Conservation (phyloP, 1,140 invertebrate species). For the Lucilia cuprina region DNA sequence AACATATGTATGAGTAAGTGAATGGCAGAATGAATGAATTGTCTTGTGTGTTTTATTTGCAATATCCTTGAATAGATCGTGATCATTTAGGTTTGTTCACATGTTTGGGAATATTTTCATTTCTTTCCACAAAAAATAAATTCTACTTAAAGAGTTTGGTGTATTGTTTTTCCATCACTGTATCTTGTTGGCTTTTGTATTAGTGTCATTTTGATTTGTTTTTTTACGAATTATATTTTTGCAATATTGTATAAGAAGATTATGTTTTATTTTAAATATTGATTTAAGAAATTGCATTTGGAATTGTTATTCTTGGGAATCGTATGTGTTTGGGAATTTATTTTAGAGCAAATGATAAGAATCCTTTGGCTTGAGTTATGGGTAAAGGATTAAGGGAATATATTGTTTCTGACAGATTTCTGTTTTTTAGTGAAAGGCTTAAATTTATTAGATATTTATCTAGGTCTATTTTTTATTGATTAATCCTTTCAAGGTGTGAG, state of each 20-base stretch:
- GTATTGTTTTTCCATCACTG: background rate
- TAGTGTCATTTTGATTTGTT: background rate
- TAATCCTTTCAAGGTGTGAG: constrained; percentile 7
- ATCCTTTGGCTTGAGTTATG: background rate
- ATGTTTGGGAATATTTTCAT: background rate
- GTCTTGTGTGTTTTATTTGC: background rate
- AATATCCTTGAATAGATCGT: constrained; percentile 13
- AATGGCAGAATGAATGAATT: background rate
- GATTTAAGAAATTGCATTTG: background rate
- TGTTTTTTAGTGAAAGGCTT: background rate
- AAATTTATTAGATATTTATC: background rate
- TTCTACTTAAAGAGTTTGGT: background rate
- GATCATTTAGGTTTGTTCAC: background rate
- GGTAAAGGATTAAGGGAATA: background rate
- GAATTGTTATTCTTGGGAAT: background rate
- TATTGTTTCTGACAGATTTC: background rate
- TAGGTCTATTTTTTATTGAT: background rate
- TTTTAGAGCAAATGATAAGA: background rate
- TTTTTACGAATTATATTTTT: background rate
- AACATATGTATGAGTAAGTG: too few relatives aligned
- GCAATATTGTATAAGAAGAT: background rate
- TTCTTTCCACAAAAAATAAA: background rate
- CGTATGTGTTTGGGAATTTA: constrained; percentile 11
- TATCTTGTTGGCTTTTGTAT: constrained; percentile 8
- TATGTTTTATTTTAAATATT: background rate